Percentiles rank a stretch among this genome's conserved stretches.
Conservation (phyloP, 2,888 invertebrate species). For the Limenitis camilla region DNA sequence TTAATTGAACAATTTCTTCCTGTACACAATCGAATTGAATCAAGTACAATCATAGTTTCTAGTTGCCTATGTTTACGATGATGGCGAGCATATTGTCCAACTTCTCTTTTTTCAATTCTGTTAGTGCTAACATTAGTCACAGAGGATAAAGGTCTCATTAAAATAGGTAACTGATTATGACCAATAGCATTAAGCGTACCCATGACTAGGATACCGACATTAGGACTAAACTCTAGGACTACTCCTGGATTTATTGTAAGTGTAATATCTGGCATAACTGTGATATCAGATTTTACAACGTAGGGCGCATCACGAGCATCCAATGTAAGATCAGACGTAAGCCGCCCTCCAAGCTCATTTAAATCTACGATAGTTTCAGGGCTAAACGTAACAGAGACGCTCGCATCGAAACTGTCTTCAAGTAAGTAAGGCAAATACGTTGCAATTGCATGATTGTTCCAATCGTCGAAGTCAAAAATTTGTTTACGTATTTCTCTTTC, state of each 20-base stretch:
- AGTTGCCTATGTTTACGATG: conserved; percentile 66
- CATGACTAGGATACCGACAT: conserved; percentile 95
- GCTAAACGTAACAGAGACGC: conserved; percentile 81
- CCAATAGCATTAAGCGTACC: conserved; percentile 92
- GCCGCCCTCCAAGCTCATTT: conserved; percentile 84
- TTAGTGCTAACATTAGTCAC: conserved; percentile 49
- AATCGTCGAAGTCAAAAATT: conserved; percentile 99
- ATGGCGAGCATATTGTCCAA: conserved; percentile 44
- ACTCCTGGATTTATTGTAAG: conserved; percentile 92
- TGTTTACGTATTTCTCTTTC: conserved; percentile 83
- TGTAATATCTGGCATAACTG: conserved; percentile 95
- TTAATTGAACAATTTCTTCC: conserved; percentile 79
- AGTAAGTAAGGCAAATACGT: conserved; percentile 90
- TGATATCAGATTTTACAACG: conserved; percentile 89
- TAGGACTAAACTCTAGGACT: conserved; percentile 93
- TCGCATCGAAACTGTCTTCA: conserved; percentile 83
- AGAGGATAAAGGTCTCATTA: conserved; percentile 79
- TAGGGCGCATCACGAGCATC: conserved; percentile 82
- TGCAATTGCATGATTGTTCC: conserved; percentile 98
- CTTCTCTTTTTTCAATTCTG: conserved; percentile 55
- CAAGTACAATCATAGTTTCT: conserved; percentile 70
- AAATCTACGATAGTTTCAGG: conserved; percentile 73
- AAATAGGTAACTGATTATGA: conserved; percentile 80
- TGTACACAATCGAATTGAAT: conserved; percentile 86
- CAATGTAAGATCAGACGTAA: conserved; percentile 79